Conservation (phyloP, 2,113 vertebrate species). For the Tachysurus fulvidraco region DNA sequence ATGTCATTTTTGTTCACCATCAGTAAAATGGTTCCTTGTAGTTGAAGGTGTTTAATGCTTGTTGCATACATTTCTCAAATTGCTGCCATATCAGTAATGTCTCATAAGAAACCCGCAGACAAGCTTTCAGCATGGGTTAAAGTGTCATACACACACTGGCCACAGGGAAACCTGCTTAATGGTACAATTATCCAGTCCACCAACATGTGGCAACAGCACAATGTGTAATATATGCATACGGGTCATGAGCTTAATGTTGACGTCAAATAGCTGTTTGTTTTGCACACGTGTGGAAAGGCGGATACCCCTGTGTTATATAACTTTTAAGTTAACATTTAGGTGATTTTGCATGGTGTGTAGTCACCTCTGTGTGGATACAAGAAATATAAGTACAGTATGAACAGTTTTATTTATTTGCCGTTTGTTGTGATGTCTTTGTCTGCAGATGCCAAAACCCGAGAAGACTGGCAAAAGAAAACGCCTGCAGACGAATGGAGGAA, state of each 20-base stretch:
- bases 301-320: not conserved
- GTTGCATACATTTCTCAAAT: not conserved
- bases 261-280: not conserved
- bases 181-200: not conserved
- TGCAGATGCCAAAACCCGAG: conserved; percentile 37
- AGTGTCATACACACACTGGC: not conserved
- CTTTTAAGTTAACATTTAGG: not conserved
- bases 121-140: not conserved
- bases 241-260: not conserved
- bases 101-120: not conserved
- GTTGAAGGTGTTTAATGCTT: not conserved
- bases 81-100: not conserved
- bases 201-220: not conserved
- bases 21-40: not conserved
- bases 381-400: not conserved
- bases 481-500: not conserved
- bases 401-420: not conserved
- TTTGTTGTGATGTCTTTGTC: not conserved
- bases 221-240: not conserved
- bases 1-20: not conserved
- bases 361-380: not conserved
- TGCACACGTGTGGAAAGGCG: not conserved
- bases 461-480: conserved; percentile 44
- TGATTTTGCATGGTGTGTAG: not conserved
- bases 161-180: not conserved